Conservation (phyloP, 2,797 vertebrate species). For the Setipinna tenuifilis region DNA sequence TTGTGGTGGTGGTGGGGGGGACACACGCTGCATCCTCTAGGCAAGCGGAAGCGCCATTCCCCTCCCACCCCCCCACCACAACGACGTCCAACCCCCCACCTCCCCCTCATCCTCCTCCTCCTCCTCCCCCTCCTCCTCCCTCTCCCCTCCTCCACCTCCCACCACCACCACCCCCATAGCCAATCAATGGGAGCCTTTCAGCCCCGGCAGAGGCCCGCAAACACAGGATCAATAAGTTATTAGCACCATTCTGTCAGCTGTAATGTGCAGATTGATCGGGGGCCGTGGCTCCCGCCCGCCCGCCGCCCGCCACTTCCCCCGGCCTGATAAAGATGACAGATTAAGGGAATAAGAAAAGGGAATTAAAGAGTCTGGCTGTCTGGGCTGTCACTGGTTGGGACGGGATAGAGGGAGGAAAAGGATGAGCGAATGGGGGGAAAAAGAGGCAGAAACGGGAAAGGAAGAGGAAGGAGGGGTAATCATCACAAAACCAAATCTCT, state of each 20-base stretch:
- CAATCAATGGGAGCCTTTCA: constrained; percentile 92
- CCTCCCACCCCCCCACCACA: constrained; percentile 62
- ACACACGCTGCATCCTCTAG: constrained; percentile 70
- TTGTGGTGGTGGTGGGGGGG: constrained; percentile 39
- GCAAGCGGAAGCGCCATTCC: constrained; percentile 69
- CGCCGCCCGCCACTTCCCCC: constrained; percentile 78
- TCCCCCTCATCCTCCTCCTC: constrained; percentile 35
- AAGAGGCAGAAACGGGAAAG: constrained; percentile 48
- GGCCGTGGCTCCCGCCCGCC: constrained; percentile 80
- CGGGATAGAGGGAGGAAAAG: constrained; percentile 62
- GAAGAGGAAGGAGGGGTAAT: constrained; percentile 8
- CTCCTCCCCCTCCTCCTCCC: constrained; percentile 52
- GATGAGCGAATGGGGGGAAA: not conserved
- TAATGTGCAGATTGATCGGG: constrained; percentile 99
- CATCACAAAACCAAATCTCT: not conserved
- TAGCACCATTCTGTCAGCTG: constrained; percentile 99
- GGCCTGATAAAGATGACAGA: constrained; percentile 99
- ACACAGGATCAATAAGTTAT: constrained; percentile 99
- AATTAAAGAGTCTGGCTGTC: constrained; percentile 94
- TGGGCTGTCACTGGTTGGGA: constrained; percentile 82
- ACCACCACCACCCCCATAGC: constrained; percentile 77
- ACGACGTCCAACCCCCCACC: constrained; percentile 49
- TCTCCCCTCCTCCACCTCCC: constrained; percentile 20
- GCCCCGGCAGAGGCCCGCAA: constrained; percentile 85
- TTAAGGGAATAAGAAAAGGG: constrained; percentile 95